Conservation (phyloP, 2,797 vertebrate genomes). For the Carduelis carduelis region DNA sequence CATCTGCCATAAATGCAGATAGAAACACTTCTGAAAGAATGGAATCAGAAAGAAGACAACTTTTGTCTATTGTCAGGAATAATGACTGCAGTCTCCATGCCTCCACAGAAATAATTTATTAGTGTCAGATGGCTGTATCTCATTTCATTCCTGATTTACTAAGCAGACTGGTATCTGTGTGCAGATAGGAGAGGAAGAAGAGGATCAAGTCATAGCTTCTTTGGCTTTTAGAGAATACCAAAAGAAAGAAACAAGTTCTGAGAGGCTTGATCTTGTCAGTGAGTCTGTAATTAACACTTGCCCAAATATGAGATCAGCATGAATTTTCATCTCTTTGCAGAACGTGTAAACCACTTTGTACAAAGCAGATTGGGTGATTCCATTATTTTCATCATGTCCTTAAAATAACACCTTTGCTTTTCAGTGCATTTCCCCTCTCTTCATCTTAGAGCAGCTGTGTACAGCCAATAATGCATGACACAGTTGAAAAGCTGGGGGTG, state of each 20-base stretch:
- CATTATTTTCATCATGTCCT: constrained; percentile 32
- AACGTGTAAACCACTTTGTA: background rate
- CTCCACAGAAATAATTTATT: background rate
- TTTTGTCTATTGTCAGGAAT: background rate
- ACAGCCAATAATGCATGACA: constrained; percentile 51
- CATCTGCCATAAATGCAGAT: background rate
- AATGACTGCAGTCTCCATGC: background rate
- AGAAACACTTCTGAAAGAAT: background rate
- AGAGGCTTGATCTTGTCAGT: background rate
- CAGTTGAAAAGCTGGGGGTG: constrained; percentile 43
- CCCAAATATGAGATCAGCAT: background rate
- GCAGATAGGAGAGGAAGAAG: background rate
- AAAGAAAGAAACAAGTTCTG: background rate
- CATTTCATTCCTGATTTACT: background rate
- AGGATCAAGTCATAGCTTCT: background rate
- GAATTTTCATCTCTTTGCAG: background rate
- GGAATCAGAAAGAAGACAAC: background rate
- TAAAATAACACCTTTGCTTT: constrained; percentile 62
- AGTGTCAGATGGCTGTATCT: background rate
- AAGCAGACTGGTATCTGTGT: background rate
- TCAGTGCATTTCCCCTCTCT: constrained; percentile 32
- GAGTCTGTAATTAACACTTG: background rate
- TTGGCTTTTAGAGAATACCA: background rate
- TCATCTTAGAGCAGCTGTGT: constrained; percentile 42
- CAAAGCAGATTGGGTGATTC: background rate